These are phyloP conservation scores for Spilosoma lubricipeda DNA, from an alignment of 2,888 invertebrate species.

Conservation along the genomic window DNA sequence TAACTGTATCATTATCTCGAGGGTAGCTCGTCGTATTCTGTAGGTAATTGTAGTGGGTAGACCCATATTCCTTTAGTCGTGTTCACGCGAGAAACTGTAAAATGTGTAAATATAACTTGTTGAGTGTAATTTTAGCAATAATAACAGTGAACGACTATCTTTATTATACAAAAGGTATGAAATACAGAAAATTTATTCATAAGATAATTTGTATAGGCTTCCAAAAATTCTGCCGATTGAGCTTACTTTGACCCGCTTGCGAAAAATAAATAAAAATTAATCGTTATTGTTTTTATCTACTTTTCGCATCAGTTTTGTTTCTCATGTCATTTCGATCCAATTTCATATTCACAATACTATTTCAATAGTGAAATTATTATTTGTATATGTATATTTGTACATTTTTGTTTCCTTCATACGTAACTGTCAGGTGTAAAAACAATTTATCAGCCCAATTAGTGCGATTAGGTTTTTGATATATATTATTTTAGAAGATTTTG, in stretches of 20 bases:
- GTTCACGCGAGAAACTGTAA: conserved; percentile 6
- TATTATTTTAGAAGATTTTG: neutral
- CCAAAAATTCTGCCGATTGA: neutral
- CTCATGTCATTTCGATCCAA: neutral
- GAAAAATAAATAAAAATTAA: too few relatives aligned
- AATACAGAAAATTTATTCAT: neutral
- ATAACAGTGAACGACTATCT: conserved; percentile 27
- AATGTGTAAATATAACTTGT: conserved; percentile 45
- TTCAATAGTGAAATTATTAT: too few relatives aligned
- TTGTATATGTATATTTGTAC: neutral
- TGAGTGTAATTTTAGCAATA: conserved; percentile 26
- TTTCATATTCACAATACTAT: neutral
- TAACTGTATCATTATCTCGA: conserved; percentile 24
- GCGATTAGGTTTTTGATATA: neutral
- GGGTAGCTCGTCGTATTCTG: conserved; percentile 49
- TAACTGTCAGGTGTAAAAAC: neutral
- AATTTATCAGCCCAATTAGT: neutral
- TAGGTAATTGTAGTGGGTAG: conserved; percentile 43
- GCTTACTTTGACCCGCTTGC: neutral
- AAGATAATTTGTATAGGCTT: neutral
- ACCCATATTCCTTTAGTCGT: neutral
- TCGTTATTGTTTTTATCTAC: neutral
- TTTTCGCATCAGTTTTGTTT: neutral
- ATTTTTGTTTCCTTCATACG: neutral
- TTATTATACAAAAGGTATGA: conserved; percentile 34